A percentile compares a stretch with the other conserved stretches of the same genome.
Conservation (phyloP, 2,888 invertebrate genomes). For the Dryobota labecula region DNA sequence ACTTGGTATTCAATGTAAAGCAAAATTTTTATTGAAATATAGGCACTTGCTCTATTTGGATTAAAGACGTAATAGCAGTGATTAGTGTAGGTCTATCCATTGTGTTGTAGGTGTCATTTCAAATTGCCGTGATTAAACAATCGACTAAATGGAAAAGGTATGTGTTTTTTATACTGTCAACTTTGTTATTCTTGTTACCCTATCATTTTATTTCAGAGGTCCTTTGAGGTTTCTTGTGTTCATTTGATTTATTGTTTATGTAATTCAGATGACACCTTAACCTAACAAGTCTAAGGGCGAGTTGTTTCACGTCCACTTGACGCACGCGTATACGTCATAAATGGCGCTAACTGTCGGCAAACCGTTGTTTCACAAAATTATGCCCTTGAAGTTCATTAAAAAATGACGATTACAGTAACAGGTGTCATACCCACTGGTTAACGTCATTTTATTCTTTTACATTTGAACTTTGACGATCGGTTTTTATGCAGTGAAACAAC, state of each 20-base stretch:
- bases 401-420: no score
- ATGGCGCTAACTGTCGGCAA: no score
- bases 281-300: neutral
- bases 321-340: no score
- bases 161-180: neutral
- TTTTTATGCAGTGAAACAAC: no score
- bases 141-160: neutral
- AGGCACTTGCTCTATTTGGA: neutral
- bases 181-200: neutral
- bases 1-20: slow-evolving; percentile 10
- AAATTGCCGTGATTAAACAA: neutral
- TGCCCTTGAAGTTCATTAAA: no score
- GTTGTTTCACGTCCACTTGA: no score
- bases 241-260: neutral
- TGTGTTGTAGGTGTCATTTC: neutral
- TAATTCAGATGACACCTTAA: neutral
- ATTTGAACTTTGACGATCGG: no score
- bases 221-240: no score
- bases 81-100: slow-evolving; percentile 5
- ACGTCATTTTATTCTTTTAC: no score
- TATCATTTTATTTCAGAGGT: neutral
- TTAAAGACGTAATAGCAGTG: neutral
- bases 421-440: no score
- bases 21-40: neutral
- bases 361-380: no score